Percentiles rank a stretch among this genome's conserved stretches.
Evolutionary conservation across 2,113 vertebrate species (phyloP).

Genomic region (Boulengeromyrus knoepffleri): DNA sequence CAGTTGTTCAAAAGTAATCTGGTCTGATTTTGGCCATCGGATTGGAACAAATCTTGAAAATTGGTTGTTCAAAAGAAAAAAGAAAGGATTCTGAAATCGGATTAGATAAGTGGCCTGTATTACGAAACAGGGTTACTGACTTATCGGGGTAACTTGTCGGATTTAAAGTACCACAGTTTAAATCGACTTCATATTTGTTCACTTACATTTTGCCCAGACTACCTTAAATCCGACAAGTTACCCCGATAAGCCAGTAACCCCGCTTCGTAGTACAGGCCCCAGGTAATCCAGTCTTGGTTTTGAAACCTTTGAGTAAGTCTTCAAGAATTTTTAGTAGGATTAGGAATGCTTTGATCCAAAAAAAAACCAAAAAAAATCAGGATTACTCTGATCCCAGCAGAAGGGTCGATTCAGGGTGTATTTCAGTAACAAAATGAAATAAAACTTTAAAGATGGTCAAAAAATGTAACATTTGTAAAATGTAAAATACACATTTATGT

Average conservation of each 20-base stretch:
- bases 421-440: not conserved
- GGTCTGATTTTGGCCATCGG: not conserved
- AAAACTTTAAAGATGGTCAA: not conserved
- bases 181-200: no score
- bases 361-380: not conserved
- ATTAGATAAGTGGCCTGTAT: not conserved
- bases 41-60: not conserved
- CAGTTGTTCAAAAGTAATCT: not conserved
- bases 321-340: not conserved
- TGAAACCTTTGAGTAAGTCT: not conserved
- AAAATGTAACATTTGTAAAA: not conserved
- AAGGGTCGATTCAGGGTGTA: no score
- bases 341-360: not conserved
- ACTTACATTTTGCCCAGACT: no score
- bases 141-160: no score
- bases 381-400: not conserved
- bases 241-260: no score
- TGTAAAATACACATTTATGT: no score
- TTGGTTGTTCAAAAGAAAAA: not conserved
- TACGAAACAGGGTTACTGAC: no score
- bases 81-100: not conserved
- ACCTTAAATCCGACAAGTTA: no score
- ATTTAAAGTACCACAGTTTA: no score
- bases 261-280: no score
- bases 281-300: not conserved